Evolutionary conservation across 2,888 invertebrate species (phyloP).

Genomic region (Drosophila rellima): DNA sequence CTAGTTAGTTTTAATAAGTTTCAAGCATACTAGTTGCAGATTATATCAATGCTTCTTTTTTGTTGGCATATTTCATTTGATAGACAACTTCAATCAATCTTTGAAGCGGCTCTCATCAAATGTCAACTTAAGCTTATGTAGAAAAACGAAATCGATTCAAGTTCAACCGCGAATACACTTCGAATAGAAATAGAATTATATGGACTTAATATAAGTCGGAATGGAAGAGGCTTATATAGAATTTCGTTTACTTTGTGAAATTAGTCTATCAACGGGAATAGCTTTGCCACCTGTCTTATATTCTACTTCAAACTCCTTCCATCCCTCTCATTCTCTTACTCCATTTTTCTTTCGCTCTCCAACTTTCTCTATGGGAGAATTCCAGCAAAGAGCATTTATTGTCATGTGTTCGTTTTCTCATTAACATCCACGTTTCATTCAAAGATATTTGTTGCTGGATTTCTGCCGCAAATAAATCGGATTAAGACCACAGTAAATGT

Average conservation of each 20-base stretch:
- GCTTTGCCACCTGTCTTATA: slow-evolving; percentile 2
- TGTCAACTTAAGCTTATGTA: background rate
- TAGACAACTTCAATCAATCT: background rate
- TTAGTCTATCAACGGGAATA: slow-evolving; percentile 13
- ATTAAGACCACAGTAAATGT: slow-evolving; percentile 7
- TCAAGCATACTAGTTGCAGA: too few species aligned
- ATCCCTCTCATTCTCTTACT: background rate
- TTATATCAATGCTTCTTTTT: too few species aligned
- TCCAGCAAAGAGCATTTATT: background rate
- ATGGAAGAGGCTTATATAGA: slow-evolving; percentile 3
- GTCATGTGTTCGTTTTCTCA: slow-evolving; percentile 43
- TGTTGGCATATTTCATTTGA: too few species aligned
- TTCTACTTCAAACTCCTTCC: background rate
- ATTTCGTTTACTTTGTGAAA: slow-evolving; percentile 11
- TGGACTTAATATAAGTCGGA: slow-evolving; percentile 13
- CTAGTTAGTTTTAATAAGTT: too few species aligned
- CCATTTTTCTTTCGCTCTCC: background rate
- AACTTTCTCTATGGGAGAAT: background rate
- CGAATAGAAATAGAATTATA: slow-evolving; percentile 2
- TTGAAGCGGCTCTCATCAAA: background rate
- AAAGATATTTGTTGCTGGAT: slow-evolving; percentile 1
- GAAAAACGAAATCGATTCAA: background rate
- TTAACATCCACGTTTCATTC: slow-evolving; percentile 21
- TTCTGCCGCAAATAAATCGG: slow-evolving; percentile 16
- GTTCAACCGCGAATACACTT: background rate